Evolutionary conservation across 2,797 vertebrate species (phyloP).

Genomic region (Pipistrellus kuhlii): DNA sequence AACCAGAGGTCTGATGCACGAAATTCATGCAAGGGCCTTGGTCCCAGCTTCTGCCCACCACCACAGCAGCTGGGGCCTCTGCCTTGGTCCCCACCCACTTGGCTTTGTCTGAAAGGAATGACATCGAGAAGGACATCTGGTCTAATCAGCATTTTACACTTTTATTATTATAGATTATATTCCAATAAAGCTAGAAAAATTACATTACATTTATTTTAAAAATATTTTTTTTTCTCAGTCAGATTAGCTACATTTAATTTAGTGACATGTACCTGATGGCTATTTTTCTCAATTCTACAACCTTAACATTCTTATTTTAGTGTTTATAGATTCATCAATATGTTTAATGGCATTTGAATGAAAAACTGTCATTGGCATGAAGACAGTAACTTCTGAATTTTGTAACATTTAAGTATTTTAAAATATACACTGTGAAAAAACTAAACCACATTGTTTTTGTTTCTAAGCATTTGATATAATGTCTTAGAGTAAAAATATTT

Average conservation of each 20-base stretch:
- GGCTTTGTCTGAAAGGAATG: too few species aligned
- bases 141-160: too few species aligned
- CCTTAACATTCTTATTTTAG: neutral
- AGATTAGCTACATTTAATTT: neutral
- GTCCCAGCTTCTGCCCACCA: too few species aligned
- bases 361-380: neutral
- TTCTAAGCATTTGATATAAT: neutral
- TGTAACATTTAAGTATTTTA: neutral
- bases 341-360: neutral
- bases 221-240: neutral
- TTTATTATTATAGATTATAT: neutral
- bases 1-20: neutral
- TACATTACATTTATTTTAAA: neutral
- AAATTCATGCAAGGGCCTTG: too few species aligned
- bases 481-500: neutral
- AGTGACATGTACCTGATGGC: neutral
- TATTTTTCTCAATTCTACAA: neutral
- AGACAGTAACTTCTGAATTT: neutral
- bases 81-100: too few species aligned
- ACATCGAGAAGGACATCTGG: too few species aligned
- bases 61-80: accelerated
- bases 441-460: neutral
- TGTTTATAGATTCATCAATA: neutral
- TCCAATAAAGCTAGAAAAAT: neutral
- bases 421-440: neutral